phyloP scores from a whole-genome alignment of 2,888 invertebrate species.

The Geophilus truncorum region DNA sequence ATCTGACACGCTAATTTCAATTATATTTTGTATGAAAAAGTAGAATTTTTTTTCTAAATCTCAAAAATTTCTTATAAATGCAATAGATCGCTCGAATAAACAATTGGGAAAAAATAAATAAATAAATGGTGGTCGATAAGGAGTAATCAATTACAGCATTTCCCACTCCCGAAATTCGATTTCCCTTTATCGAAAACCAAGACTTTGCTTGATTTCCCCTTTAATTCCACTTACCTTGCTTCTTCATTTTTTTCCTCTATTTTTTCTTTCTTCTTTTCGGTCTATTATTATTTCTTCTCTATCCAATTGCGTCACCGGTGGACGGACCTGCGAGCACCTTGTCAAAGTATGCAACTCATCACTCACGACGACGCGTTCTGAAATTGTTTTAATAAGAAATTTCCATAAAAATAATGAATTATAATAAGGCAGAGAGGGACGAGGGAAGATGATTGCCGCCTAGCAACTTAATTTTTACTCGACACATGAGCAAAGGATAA shows the following conservation, averaged over 20 bases:
- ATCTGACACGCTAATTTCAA: background rate
- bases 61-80: too few species aligned
- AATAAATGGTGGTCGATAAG: too few species aligned
- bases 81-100: too few species aligned
- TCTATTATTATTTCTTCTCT: background rate
- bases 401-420: slow-evolving; percentile 35
- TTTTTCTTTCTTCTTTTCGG: background rate
- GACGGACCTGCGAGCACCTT: background rate
- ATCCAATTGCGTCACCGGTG: background rate
- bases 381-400: slow-evolving; percentile 34
- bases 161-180: background rate
- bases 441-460: background rate
- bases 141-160: background rate
- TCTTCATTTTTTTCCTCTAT: background rate
- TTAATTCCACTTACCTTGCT: background rate
- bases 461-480: slow-evolving; percentile 32
- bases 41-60: too few species aligned
- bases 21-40: too few species aligned
- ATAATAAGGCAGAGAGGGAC: slow-evolving; percentile 25
- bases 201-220: background rate
- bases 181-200: background rate
- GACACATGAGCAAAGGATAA: background rate
- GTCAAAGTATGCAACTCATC: slow-evolving; percentile 20
- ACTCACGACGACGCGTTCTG: slow-evolving; percentile 25
- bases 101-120: too few species aligned